These are phyloP conservation scores for Engraulis encrasicolus DNA, from an alignment of 2,113 vertebrate genomes.

Conservation along the genomic window DNA sequence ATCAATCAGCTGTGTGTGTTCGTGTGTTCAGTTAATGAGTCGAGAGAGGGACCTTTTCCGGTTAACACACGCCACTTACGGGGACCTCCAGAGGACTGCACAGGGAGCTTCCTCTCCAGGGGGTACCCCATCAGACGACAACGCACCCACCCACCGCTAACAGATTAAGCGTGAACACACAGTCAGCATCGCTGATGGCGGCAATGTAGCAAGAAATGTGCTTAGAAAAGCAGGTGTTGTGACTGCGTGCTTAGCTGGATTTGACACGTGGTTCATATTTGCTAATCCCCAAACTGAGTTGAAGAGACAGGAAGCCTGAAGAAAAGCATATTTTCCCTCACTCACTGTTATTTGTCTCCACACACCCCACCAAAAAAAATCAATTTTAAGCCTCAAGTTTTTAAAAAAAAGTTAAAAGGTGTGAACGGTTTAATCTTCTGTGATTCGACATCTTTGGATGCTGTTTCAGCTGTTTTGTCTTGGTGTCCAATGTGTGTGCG, in stretches of 20 bases:
- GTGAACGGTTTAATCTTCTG: neutral
- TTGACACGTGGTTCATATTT: neutral
- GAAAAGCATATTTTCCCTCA: neutral
- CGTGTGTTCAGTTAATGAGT: neutral
- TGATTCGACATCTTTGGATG: conserved; percentile 7
- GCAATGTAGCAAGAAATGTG: neutral
- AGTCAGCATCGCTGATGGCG: neutral
- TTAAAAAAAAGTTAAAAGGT: neutral
- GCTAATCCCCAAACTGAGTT: neutral
- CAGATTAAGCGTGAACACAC: neutral
- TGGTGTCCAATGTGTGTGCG: too few species aligned
- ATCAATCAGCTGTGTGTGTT: conserved; percentile 17
- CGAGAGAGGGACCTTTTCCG: neutral
- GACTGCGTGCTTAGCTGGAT: neutral
- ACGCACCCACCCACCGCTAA: neutral
- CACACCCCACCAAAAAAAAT: conserved; percentile 9
- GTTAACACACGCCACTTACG: neutral
- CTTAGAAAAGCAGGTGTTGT: neutral
- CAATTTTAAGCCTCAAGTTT: neutral
- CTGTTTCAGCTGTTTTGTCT: neutral
- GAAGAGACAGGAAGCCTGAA: neutral
- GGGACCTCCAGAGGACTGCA: neutral
- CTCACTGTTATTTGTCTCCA: neutral
- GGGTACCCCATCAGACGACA: neutral
- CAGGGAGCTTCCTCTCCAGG: neutral